phyloP scores from a whole-genome alignment of 2,888 invertebrate species.

The Clistopyga incitator region DNA sequence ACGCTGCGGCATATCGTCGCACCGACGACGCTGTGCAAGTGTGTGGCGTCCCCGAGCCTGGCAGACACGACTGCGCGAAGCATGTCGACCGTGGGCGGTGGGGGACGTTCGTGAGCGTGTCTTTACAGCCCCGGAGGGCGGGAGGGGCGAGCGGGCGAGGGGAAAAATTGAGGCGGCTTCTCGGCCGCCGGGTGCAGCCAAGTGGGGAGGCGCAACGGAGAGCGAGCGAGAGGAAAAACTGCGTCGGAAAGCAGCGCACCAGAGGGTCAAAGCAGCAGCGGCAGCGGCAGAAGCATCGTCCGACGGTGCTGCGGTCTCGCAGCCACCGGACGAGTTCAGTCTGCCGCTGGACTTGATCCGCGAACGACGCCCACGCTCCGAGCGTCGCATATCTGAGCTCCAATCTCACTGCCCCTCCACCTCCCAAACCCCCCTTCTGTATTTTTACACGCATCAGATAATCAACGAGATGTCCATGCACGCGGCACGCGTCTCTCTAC shows the following conservation, averaged over 20 bases:
- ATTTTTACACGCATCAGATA: slow-evolving; percentile 10
- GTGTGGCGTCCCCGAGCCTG: slow-evolving; percentile 68
- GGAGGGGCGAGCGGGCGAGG: too few relatives aligned
- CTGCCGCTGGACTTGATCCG: slow-evolving; percentile 79
- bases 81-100: slow-evolving; percentile 69
- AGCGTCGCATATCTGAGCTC: slow-evolving; percentile 10
- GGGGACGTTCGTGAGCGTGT: slow-evolving; percentile 50
- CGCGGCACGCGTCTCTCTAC: slow-evolving; percentile 21
- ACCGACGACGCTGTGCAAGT: slow-evolving; percentile 25
- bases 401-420: not conserved
- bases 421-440: slow-evolving; percentile 17
- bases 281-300: slow-evolving; percentile 43
- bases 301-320: slow-evolving; percentile 79
- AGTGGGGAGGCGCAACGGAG: not conserved
- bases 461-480: slow-evolving; percentile 18
- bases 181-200: slow-evolving; percentile 46
- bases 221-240: slow-evolving; percentile 29
- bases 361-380: slow-evolving; percentile 60
- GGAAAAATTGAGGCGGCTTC: slow-evolving; percentile 38
- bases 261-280: slow-evolving; percentile 23
- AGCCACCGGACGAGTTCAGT: slow-evolving; percentile 82
- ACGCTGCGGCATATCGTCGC: slow-evolving; percentile 27
- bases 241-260: slow-evolving; percentile 47
- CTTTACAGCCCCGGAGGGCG: too few relatives aligned
- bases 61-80: slow-evolving; percentile 70